Conservation (phyloP, 2,888 invertebrate species). For the Caenorhabditis doughertyi region DNA sequence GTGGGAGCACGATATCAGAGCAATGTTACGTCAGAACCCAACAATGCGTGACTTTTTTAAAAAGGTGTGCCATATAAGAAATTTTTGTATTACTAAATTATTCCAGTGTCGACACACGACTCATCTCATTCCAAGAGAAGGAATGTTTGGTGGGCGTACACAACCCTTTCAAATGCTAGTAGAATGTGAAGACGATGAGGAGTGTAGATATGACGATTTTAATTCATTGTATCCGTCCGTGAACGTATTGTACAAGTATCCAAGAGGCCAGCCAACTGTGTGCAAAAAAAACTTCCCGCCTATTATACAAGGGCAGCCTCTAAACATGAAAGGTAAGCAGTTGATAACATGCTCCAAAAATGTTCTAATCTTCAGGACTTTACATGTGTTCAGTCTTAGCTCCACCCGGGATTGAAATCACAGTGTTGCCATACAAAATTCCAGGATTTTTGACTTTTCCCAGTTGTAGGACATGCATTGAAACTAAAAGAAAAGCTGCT, state of each 20-base stretch:
- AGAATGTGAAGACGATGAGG: no score
- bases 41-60: background rate
- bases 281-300: background rate
- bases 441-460: slow-evolving; percentile 9
- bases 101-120: slow-evolving; percentile 11
- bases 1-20: slow-evolving; percentile 3
- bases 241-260: slow-evolving; percentile 2
- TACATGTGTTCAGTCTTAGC: background rate
- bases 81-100: no score
- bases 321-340: background rate
- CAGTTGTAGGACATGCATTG: slow-evolving; percentile 7
- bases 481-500: background rate
- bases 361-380: background rate
- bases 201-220: no score
- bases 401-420: background rate
- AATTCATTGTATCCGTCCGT: slow-evolving; percentile 3
- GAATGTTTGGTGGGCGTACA: no score
- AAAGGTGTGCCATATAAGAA: no score
- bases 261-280: background rate
- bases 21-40: background rate
- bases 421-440: background rate
- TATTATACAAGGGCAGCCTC: background rate
- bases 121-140: slow-evolving; percentile 2
- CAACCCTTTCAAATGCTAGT: no score
- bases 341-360: background rate